Evolutionary conservation across 2,888 invertebrate genomes (phyloP).

Genomic region (Marasmarcha lunaedactyla): DNA sequence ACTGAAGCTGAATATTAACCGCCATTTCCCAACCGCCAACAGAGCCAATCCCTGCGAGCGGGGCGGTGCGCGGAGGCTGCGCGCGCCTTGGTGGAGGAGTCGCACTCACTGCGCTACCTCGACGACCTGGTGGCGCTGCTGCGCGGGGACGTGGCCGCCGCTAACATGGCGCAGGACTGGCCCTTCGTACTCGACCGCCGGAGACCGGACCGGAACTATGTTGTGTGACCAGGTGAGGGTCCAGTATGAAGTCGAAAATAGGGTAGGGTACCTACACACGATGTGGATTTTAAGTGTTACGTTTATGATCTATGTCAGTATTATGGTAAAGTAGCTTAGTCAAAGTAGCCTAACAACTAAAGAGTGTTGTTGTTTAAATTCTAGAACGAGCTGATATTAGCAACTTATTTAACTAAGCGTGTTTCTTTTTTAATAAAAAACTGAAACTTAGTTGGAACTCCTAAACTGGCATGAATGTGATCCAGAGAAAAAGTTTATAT

Average conservation of each 20-base stretch:
- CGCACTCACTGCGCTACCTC: slow-evolving; percentile 59
- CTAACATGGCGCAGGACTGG: slow-evolving; percentile 39
- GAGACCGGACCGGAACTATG: slow-evolving; percentile 43
- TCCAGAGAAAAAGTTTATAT: too few species aligned
- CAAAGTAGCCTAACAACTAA: too few species aligned
- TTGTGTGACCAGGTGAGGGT: slow-evolving; percentile 46
- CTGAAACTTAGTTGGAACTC: too few species aligned
- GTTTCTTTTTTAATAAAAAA: too few species aligned
- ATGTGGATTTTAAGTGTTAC: slow-evolving; percentile 4
- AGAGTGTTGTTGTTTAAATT: too few species aligned
- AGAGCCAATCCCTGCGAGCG: slow-evolving; percentile 48
- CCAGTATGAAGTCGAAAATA: slow-evolving; percentile 16
- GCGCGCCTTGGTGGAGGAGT: slow-evolving; percentile 50
- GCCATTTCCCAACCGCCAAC: slow-evolving; percentile 8
- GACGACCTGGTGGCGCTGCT: slow-evolving; percentile 68
- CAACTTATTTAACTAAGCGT: too few species aligned
- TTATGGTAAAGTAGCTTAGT: too few species aligned
- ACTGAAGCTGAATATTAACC: background rate
- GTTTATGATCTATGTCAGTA: too few species aligned
- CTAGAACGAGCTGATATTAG: too few species aligned
- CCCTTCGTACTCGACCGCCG: slow-evolving; percentile 50
- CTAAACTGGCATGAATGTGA: too few species aligned
- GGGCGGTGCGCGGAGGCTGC: slow-evolving; percentile 53
- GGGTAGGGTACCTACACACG: background rate
- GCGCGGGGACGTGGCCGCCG: slow-evolving; percentile 53